These are phyloP conservation scores for Spermophilus dauricus DNA, from an alignment of 2,113 vertebrate species.

Conservation along the genomic window DNA sequence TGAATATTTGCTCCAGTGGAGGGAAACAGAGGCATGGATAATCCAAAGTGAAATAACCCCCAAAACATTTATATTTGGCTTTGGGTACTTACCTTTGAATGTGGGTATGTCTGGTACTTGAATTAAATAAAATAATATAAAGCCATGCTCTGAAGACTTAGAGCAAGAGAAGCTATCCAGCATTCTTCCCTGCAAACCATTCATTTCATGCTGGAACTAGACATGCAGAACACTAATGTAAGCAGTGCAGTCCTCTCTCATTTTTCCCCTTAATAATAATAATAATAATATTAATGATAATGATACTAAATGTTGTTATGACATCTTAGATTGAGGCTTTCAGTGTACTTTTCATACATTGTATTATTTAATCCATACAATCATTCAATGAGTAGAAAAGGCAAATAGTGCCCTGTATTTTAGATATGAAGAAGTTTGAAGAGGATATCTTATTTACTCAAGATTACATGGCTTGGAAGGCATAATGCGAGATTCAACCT, in stretches of 20 bases:
- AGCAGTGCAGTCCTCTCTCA: constrained; percentile 80
- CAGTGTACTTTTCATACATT: constrained; percentile 60
- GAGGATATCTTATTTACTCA: background rate
- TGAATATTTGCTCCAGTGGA: constrained; percentile 85
- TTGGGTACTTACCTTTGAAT: constrained; percentile 85
- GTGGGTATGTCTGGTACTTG: constrained; percentile 85
- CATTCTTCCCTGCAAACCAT: constrained; percentile 80
- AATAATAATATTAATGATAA: constrained; percentile 71
- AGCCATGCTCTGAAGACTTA: constrained; percentile 83
- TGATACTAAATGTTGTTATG: constrained; percentile 76
- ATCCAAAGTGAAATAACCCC: constrained; percentile 84
- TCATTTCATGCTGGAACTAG: constrained; percentile 82
- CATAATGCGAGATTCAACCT: constrained; percentile 15
- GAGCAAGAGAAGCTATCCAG: constrained; percentile 82
- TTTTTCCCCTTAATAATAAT: constrained; percentile 77
- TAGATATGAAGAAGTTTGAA: constrained; percentile 45
- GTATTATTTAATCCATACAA: constrained; percentile 52
- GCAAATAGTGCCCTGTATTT: background rate
- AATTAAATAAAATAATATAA: constrained; percentile 82
- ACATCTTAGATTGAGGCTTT: constrained; percentile 64
- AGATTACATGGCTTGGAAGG: constrained; percentile 39
- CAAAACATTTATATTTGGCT: constrained; percentile 84
- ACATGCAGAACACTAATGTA: constrained; percentile 80
- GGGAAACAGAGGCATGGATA: constrained; percentile 85
- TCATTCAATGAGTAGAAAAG: background rate